Base-by-base conservation (phyloP, 2,113 vertebrate species). In the Chaetops frenatus region DNA sequence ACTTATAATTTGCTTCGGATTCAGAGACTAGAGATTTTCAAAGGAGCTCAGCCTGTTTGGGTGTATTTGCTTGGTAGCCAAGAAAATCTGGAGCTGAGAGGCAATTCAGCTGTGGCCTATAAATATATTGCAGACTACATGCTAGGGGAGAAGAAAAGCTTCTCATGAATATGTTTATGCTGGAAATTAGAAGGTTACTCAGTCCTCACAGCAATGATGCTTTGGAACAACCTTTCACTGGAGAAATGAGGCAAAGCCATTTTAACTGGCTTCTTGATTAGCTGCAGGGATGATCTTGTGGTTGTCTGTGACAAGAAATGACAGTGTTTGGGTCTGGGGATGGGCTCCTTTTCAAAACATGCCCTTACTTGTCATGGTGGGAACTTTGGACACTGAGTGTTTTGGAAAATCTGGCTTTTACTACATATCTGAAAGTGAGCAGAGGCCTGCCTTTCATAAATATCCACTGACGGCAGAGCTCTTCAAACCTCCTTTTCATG, bases 101-200 rank as follows among this genome's bases (percentile, higher is more conserved):
- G 64, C 76, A 88, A 70, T 73, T 95, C 76, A 93, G 51, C 82
- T 83, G 47, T 71, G 72, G 67, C 64, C 86, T 88, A 78, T 88
- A 90, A 96, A 92, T 92, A 86, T 19, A 67, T 54, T 66, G 60
- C 47, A 95, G 90, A 92, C 71, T 92, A 66, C 64, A 83, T 0
- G 0, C 67, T 70, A 83, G 47, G 1, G 11, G 90, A 93, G 67
- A 88, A 80, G 71, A 91, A 92, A 93, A 88, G 60, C 76, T 70
- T 66, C 86, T 88, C 67, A 86, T 88, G 44, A 95, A 90, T 87
- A 78, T 76, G 60, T 70, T 92, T 90, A 73, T 62, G 29, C 56
- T 93, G 67, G 42, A 95, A 94, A 97, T 95, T 90, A 96, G 79
- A 86, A 95, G 90, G 92, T 93, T 90, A 88, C 80, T 86, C 80